These are phyloP conservation scores for Xenopus laevis DNA, from an alignment of 2,113 vertebrate species.

Conservation along the genomic window DNA sequence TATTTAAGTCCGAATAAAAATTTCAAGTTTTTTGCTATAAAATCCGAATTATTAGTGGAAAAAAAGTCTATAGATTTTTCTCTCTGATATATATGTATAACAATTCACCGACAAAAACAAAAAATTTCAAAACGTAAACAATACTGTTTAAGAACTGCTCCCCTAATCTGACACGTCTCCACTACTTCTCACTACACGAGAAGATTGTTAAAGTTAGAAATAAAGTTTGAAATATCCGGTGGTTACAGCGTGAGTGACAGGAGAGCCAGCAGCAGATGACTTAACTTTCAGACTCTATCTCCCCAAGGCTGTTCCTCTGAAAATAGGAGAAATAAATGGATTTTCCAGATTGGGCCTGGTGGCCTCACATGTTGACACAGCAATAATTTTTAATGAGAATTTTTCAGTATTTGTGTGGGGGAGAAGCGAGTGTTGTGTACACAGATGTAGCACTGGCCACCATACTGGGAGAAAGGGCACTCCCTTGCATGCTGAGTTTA, in stretches of 20 bases:
- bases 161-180: not conserved
- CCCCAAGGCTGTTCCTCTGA: conserved; percentile 46
- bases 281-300: conserved; percentile 51
- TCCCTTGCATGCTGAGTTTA: conserved; percentile 62
- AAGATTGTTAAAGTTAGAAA: not conserved
- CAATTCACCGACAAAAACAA: too few relatives aligned
- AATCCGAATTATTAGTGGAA: too few relatives aligned
- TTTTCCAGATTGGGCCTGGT: conserved; percentile 70
- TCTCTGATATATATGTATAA: too few relatives aligned
- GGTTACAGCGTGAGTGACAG: conserved; percentile 46
- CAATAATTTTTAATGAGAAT: conserved; percentile 82
- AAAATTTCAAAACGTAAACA: too few relatives aligned
- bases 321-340: conserved; percentile 45
- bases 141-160: not conserved
- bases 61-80: too few relatives aligned
- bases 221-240: conserved; percentile 31
- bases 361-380: conserved; percentile 75
- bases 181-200: not conserved
- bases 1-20: too few relatives aligned
- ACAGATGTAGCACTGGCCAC: conserved; percentile 77
- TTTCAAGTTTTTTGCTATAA: too few relatives aligned
- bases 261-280: conserved; percentile 57
- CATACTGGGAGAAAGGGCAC: conserved; percentile 52
- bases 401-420: conserved; percentile 77
- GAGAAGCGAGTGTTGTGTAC: conserved; percentile 77